Evolutionary conservation across 1,140 invertebrate genomes (phyloP).

Genomic region (Ceratosolen solmsi): DNA sequence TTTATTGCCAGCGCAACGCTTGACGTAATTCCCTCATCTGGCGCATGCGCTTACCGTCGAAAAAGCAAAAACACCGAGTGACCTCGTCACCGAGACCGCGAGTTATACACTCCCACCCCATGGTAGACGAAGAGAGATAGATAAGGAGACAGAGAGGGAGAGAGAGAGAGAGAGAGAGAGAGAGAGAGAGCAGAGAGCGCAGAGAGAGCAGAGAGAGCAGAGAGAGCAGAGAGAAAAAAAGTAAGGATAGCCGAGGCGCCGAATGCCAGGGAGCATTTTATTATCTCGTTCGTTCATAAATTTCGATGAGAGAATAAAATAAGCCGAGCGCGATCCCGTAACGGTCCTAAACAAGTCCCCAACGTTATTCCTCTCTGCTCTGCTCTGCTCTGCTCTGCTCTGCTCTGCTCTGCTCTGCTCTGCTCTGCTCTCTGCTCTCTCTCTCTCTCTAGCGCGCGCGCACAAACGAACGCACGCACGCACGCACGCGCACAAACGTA

Average conservation of each 20-base stretch:
- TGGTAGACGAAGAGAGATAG: neutral
- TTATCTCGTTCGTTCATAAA: slow-evolving; percentile 70
- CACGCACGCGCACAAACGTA: neutral
- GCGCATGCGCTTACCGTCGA: neutral
- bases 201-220: neutral
- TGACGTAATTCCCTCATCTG: neutral
- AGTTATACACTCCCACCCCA: neutral
- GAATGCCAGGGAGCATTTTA: slow-evolving; percentile 62
- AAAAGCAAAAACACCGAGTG: slow-evolving; percentile 18
- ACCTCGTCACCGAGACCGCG: slow-evolving; percentile 6
- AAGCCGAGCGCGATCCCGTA: slow-evolving; percentile 54
- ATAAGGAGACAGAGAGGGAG: neutral
- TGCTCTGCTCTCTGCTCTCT: neutral
- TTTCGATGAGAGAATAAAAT: slow-evolving; percentile 67
- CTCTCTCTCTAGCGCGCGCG: neutral
- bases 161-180: slow-evolving; percentile 3
- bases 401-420: neutral
- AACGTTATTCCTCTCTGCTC: slow-evolving; percentile 31
- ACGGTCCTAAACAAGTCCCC: slow-evolving; percentile 54
- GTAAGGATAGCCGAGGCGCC: slow-evolving; percentile 51
- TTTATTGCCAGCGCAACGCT: slow-evolving; percentile 21
- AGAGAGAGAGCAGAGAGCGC: neutral
- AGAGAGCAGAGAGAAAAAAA: neutral
- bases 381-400: slow-evolving; percentile 22
- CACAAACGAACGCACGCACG: too few species aligned